phyloP scores from a whole-genome alignment of 2,113 vertebrate species.

The Cynocephalus volans region DNA sequence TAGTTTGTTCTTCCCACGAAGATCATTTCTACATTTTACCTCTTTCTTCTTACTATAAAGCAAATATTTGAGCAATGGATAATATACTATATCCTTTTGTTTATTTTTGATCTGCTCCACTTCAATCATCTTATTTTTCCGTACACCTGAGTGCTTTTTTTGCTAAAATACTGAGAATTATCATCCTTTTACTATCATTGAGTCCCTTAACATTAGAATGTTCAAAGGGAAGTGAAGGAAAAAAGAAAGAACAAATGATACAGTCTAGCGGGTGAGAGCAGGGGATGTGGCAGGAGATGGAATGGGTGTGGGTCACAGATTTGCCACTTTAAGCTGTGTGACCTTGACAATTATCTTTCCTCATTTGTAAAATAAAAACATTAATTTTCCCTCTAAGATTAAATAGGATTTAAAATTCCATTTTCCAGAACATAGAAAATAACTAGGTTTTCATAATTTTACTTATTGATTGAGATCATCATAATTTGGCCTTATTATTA shows the following conservation, averaged over 20 bases:
- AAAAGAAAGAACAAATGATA: background rate
- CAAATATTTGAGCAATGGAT: background rate
- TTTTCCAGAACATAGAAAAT: conserved; percentile 4
- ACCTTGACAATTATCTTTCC: background rate
- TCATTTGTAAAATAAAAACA: conserved; percentile 23
- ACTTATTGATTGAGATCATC: background rate
- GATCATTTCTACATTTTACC: background rate
- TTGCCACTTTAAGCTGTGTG: background rate
- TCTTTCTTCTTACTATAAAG: background rate
- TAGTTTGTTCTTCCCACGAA: background rate
- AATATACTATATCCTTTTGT: background rate
- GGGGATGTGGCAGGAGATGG: background rate
- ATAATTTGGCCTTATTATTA: background rate
- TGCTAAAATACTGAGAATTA: background rate
- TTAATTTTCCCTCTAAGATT: background rate
- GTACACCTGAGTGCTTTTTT: background rate
- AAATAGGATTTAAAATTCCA: conserved; percentile 31
- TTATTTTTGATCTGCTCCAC: background rate
- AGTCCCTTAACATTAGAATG: background rate
- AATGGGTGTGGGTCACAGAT: background rate
- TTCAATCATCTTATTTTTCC: conserved; percentile 30
- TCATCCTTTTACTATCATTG: background rate
- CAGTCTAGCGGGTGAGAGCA: background rate
- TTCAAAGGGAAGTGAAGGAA: background rate
- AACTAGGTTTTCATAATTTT: conserved; percentile 4